Conservation (phyloP, 1,140 invertebrate genomes). For the Apis dorsata region DNA sequence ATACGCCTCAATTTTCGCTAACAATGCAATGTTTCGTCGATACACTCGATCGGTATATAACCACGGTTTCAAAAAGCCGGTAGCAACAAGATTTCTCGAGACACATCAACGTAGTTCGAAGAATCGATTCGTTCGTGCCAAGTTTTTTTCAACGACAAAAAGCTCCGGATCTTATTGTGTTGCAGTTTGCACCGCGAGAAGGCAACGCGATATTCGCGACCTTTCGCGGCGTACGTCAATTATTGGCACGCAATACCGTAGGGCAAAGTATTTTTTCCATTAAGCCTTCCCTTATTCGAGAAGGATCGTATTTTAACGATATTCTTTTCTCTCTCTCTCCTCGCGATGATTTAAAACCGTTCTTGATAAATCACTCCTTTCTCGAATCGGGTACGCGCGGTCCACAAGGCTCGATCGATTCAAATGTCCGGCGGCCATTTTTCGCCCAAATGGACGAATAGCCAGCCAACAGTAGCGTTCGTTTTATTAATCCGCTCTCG, state of each 20-base stretch:
- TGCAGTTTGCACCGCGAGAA: not conserved
- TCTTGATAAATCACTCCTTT: not conserved
- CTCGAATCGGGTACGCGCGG: not conserved
- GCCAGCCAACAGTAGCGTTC: conserved; percentile 4
- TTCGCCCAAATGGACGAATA: not conserved
- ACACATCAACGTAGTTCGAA: not conserved
- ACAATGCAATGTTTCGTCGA: not conserved
- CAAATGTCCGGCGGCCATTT: not conserved
- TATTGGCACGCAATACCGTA: conserved; percentile 27
- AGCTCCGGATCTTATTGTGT: not conserved
- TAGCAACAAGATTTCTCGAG: not conserved
- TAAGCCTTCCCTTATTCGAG: not conserved
- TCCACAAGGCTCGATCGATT: not conserved
- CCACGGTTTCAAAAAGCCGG: not conserved
- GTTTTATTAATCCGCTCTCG: conserved; percentile 27
- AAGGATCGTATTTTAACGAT: not conserved
- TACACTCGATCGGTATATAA: not conserved
- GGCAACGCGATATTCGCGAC: not conserved
- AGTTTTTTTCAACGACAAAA: not conserved
- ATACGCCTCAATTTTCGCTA: conserved; percentile 4
- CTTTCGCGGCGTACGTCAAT: conserved; percentile 12
- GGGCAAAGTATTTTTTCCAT: conserved; percentile 25
- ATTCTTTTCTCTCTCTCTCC: not conserved
- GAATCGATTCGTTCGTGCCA: not conserved
- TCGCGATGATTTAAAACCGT: not conserved